Base-by-base conservation (phyloP, 2,888 invertebrate species). In the Lomographa bimaculata region DNA sequence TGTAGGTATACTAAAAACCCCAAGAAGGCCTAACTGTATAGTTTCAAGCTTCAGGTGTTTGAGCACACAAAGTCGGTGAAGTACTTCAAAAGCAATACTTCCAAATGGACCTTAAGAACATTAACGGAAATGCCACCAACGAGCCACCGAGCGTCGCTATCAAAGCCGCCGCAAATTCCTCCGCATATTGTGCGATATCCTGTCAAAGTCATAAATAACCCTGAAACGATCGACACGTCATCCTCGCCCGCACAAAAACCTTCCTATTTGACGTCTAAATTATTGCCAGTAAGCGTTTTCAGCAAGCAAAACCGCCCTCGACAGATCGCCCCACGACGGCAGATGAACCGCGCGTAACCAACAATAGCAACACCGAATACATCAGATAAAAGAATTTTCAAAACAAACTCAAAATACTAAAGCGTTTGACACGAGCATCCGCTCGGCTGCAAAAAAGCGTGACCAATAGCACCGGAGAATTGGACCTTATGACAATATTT, bases 351-450 rank as follows among this genome's bases (percentile, higher is more conserved):
- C 64, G 62, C 62, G 50, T 57, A 35, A 53, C 61, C 65, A 74
- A 86, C 86, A 89, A 87, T 81, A 72, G 74, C 70, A 73, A 81
- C 79, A 81, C 71, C 81, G 78, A 89, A 89, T 85, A 83, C 78
- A 84, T 82, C 86, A 85, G 80, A 89, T 87, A 89, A 89, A 90
- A 89, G 89, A 89, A 83, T 89, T 87, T 89, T 89, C 87, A 89
- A 89, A 89, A 89, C 89, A 90, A 89, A 89, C 86, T 89, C 87
- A 84, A 86, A 85, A 86, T 87, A 87, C 84, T 84, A 81, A 87
- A 85, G 85, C 87, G 85, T 83, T 89, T 87, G 89, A 89, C 89
- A 86, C 86, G 87, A 85, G 89, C 89, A 90, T 89, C 89, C 89
- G 89, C 82, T 85, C 65, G 69, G 58, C 59, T 60, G 75, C 80